Percentiles rank a stretch among this genome's conserved stretches.
Evolutionary conservation across 2,888 invertebrate species (phyloP).

Genomic region (Tricholauxania praeusta): DNA sequence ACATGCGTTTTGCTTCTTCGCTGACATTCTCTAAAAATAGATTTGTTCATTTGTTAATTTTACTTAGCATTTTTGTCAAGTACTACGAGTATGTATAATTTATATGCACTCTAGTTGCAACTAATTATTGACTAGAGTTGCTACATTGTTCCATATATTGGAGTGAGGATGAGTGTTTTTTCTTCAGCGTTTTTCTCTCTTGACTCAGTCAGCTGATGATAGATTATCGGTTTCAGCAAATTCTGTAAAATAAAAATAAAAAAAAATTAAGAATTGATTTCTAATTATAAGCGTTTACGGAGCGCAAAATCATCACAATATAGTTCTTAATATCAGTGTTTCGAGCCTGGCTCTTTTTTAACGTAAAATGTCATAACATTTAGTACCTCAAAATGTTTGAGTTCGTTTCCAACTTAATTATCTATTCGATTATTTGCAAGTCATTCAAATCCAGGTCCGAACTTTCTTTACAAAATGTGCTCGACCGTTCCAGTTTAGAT

Average conservation of each 20-base stretch:
- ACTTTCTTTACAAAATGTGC: slow-evolving; percentile 67
- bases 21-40: not conserved
- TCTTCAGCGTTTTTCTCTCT: not conserved
- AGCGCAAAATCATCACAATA: too few species aligned
- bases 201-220: not conserved
- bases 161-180: slow-evolving; percentile 4
- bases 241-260: not conserved
- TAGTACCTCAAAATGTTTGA: slow-evolving; percentile 34
- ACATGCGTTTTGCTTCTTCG: not conserved
- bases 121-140: slow-evolving; percentile 65
- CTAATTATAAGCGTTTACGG: too few species aligned
- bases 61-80: not conserved
- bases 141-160: slow-evolving; percentile 35
- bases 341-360: too few species aligned
- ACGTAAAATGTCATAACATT: too few species aligned
- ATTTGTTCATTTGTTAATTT: not conserved
- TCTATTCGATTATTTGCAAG: slow-evolving; percentile 66
- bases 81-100: slow-evolving; percentile 1
- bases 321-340: too few species aligned
- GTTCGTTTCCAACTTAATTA: slow-evolving; percentile 2
- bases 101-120: slow-evolving; percentile 47
- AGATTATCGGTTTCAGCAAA: not conserved
- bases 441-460: slow-evolving; percentile 64
- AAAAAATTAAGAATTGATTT: not conserved
- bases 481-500: slow-evolving; percentile 67